These are phyloP conservation scores for Steatornis caripensis DNA, from an alignment of 2,113 vertebrate species.

Conservation along the genomic window DNA sequence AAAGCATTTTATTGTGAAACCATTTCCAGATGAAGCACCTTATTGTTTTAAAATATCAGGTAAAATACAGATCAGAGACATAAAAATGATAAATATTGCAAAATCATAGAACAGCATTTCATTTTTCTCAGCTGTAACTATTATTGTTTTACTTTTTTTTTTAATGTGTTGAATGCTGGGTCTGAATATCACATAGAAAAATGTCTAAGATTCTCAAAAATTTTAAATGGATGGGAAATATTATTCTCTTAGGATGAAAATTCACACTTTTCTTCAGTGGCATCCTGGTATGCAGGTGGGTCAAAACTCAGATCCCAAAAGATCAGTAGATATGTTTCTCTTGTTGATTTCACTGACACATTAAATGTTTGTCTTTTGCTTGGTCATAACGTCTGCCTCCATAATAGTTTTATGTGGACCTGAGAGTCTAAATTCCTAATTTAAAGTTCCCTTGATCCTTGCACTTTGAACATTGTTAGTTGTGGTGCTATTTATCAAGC, in stretches of 20 bases:
- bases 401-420: conserved; percentile 27
- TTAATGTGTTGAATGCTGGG: neutral
- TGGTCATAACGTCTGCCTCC: neutral
- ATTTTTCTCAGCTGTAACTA: neutral
- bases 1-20: neutral
- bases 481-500: conserved; percentile 56
- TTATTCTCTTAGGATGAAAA: neutral
- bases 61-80: neutral
- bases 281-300: neutral
- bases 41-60: neutral
- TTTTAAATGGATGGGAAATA: neutral
- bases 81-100: neutral
- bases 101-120: neutral
- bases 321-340: neutral
- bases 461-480: conserved; percentile 44
- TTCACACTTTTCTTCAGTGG: neutral
- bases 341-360: neutral
- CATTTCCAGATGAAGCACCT: neutral
- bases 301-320: neutral
- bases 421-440: conserved; percentile 22
- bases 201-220: neutral
- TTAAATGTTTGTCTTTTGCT: conserved; percentile 8
- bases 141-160: neutral
- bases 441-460: conserved; percentile 60
- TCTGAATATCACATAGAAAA: neutral